phyloP scores from a whole-genome alignment of 2,888 invertebrate genomes.

The Ormyrus rosae region DNA sequence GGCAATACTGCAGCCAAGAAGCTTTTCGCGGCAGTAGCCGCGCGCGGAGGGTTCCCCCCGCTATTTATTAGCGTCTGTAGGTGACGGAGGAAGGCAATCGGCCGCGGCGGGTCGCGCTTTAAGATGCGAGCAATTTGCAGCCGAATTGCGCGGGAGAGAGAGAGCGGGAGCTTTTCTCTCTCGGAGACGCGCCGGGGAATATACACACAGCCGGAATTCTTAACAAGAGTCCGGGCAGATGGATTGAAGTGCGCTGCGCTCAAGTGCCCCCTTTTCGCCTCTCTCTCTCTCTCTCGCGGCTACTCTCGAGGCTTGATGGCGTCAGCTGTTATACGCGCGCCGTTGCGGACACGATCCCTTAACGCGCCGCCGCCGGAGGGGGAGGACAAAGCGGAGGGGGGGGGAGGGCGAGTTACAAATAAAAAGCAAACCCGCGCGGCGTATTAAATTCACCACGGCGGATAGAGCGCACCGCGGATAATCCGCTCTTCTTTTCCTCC shows the following conservation, averaged over 20 bases:
- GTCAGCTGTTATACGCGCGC: conserved; percentile 74
- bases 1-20: conserved; percentile 11
- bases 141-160: not conserved
- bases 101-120: not conserved
- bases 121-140: conserved; percentile 44
- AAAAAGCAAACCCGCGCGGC: conserved; percentile 19
- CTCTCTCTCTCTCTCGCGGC: conserved; percentile 44
- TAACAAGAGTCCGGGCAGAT: conserved; percentile 72
- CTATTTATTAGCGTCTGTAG: conserved; percentile 45
- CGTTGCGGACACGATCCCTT: conserved; percentile 65
- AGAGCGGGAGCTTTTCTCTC: conserved; percentile 21
- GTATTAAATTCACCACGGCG: conserved; percentile 47
- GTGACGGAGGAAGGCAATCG: conserved; percentile 29
- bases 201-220: conserved; percentile 60
- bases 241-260: conserved; percentile 72
- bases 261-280: conserved; percentile 65
- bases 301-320: conserved; percentile 69
- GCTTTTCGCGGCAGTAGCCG: conserved; percentile 18
- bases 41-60: not conserved
- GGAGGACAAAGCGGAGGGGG: not conserved
- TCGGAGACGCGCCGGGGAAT: conserved; percentile 2
- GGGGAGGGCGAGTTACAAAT: conserved; percentile 8
- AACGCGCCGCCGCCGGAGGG: conserved; percentile 1
- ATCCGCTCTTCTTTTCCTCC: conserved; percentile 30
- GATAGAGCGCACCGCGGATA: conserved; percentile 23